Conservation (phyloP, 1,140 invertebrate genomes). For the Pseudomyrmex flavicornis region DNA sequence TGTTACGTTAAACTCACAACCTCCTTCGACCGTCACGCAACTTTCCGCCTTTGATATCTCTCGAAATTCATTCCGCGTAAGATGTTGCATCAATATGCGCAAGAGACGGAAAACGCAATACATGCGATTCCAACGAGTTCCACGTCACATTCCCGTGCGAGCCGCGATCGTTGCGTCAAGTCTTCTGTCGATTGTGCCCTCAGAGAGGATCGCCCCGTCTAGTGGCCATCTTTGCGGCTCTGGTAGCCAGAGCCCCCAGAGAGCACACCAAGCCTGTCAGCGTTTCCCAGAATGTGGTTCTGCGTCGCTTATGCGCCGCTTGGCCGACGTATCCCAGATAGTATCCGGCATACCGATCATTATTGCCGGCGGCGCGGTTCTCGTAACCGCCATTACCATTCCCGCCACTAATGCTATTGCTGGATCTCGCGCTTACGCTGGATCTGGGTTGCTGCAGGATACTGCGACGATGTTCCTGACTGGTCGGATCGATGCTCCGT, state of each 20-base stretch:
- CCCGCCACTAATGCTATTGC: conserved; percentile 43
- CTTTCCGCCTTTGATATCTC: conserved; percentile 9
- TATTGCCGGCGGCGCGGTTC: conserved; percentile 49
- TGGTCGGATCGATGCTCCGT: conserved; percentile 59
- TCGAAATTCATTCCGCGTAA: conserved; percentile 7
- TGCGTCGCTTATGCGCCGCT: conserved; percentile 72
- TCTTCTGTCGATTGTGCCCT: conserved; percentile 46
- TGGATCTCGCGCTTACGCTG: conserved; percentile 52
- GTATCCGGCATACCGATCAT: conserved; percentile 63
- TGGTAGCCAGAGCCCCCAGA: conserved; percentile 82
- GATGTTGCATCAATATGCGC: conserved; percentile 13
- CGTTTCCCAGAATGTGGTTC: conserved; percentile 82
- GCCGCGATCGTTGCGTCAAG: not conserved
- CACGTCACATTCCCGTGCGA: conserved; percentile 31
- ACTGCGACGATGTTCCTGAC: conserved; percentile 58
- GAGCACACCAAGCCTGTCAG: conserved; percentile 84
- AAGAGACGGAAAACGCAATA: conserved; percentile 28
- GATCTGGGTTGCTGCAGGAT: conserved; percentile 78
- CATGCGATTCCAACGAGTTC: conserved; percentile 11
- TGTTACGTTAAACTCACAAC: not conserved
- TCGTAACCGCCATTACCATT: conserved; percentile 48
- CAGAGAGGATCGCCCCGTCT: conserved; percentile 78
- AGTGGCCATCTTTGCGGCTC: conserved; percentile 83
- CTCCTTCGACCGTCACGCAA: conserved; percentile 6
- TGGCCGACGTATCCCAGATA: conserved; percentile 69